Evolutionary conservation across 2,888 invertebrate genomes (phyloP).

Genomic region (Acronicta aceris): DNA sequence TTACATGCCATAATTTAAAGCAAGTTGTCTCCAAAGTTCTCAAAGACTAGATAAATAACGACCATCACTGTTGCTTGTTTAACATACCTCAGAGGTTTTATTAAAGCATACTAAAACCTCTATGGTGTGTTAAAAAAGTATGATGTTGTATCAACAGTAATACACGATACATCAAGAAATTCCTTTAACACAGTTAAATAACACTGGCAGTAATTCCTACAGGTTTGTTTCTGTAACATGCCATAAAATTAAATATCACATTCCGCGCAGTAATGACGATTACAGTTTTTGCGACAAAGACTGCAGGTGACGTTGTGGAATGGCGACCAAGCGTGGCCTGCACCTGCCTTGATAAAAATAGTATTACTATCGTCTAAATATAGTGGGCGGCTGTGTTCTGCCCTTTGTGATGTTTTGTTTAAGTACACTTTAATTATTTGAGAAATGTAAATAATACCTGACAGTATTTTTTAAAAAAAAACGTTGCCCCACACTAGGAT

Average conservation of each 20-base stretch:
- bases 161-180: constrained; percentile 34
- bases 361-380: constrained; percentile 28
- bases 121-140: constrained; percentile 1
- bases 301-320: constrained; percentile 55
- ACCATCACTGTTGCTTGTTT: background rate
- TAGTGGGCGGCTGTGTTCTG: constrained; percentile 26
- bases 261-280: constrained; percentile 60
- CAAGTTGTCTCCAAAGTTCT: background rate
- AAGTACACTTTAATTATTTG: constrained; percentile 11
- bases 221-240: constrained; percentile 60
- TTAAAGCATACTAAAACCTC: constrained; percentile 6
- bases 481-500: no score
- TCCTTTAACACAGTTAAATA: constrained; percentile 53
- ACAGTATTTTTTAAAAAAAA: no score
- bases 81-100: no score
- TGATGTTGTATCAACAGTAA: constrained; percentile 33
- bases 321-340: constrained; percentile 48
- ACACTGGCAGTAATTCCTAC: constrained; percentile 53
- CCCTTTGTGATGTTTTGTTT: constrained; percentile 27
- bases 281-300: constrained; percentile 73
- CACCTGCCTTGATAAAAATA: constrained; percentile 63
- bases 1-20: no score
- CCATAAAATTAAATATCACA: constrained; percentile 63
- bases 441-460: background rate
- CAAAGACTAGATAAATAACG: no score